Evolutionary conservation across 1,140 invertebrate species (phyloP).

Genomic region (Eupeodes corollae): DNA sequence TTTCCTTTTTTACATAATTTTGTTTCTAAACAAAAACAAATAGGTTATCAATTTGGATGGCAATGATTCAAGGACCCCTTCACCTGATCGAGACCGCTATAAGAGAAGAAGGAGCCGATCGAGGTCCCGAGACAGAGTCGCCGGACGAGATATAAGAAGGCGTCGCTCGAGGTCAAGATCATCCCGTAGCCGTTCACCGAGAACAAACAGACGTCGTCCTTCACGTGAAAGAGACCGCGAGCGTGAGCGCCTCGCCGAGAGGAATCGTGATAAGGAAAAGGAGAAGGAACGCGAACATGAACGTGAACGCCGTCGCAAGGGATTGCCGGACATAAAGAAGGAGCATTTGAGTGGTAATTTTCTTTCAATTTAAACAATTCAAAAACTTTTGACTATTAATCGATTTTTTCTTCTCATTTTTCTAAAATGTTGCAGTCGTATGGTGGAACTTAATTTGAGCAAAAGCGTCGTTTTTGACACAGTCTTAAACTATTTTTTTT

Average conservation of each 20-base stretch:
- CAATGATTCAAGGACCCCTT: slow-evolving; percentile 44
- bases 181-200: slow-evolving; percentile 36
- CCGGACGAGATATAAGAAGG: slow-evolving; percentile 17
- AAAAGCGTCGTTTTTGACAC: too few relatives aligned
- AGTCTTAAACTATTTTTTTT: too few relatives aligned
- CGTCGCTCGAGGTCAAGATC: slow-evolving; percentile 36
- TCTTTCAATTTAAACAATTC: neutral
- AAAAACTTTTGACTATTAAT: too few relatives aligned
- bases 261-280: slow-evolving; percentile 51
- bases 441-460: too few relatives aligned
- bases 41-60: slow-evolving; percentile 45
- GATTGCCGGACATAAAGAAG: slow-evolving; percentile 74
- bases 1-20: slow-evolving; percentile 23
- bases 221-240: slow-evolving; percentile 42
- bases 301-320: slow-evolving; percentile 71
- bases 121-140: slow-evolving; percentile 41
- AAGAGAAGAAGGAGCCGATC: slow-evolving; percentile 34
- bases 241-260: slow-evolving; percentile 44
- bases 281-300: slow-evolving; percentile 70
- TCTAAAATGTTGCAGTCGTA: too few relatives aligned
- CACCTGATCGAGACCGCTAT: slow-evolving; percentile 43
- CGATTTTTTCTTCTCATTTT: too few relatives aligned
- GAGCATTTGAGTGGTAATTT: slow-evolving; percentile 69
- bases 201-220: slow-evolving; percentile 39
- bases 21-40: slow-evolving; percentile 27